Conservation (phyloP, 2,888 invertebrate genomes). For the Heliconius aoede region DNA sequence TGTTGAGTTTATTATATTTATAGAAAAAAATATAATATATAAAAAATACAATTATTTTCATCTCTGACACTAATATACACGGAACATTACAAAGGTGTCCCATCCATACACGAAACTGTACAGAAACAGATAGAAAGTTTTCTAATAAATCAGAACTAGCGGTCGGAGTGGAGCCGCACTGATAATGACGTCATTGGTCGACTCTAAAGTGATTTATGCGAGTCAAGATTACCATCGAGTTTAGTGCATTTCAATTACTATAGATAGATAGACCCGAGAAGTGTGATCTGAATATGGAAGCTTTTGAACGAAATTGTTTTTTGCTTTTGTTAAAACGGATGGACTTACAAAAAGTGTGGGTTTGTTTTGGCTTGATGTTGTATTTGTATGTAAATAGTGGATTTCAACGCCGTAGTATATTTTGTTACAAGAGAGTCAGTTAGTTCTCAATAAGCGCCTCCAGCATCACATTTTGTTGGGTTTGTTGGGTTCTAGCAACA, state of each 20-base stretch:
- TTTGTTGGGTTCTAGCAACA: too few relatives aligned
- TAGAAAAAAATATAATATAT: not conserved
- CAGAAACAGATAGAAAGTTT: conserved; percentile 20
- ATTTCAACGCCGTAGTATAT: too few relatives aligned
- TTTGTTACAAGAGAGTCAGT: too few relatives aligned
- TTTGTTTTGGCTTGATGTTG: too few relatives aligned
- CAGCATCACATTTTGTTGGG: too few relatives aligned
- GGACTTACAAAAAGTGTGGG: too few relatives aligned
- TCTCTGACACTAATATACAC: not conserved
- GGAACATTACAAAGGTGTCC: not conserved
- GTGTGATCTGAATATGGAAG: conserved; percentile 60
- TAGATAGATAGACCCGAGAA: conserved; percentile 49
- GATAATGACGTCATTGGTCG: conserved; percentile 51
- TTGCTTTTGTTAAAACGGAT: too few relatives aligned
- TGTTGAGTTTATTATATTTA: too few relatives aligned
- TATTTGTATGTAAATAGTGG: too few relatives aligned
- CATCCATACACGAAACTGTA: conserved; percentile 8
- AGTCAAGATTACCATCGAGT: conserved; percentile 67
- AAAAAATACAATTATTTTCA: not conserved
- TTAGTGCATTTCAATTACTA: conserved; percentile 68
- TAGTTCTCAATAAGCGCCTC: too few relatives aligned
- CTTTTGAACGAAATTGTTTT: not conserved
- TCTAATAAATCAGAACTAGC: conserved; percentile 30
- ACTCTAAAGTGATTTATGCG: conserved; percentile 62
- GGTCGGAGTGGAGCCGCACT: conserved; percentile 20